Evolutionary conservation across 2,113 vertebrate genomes (phyloP).

Genomic region (Delphinapterus leucas): DNA sequence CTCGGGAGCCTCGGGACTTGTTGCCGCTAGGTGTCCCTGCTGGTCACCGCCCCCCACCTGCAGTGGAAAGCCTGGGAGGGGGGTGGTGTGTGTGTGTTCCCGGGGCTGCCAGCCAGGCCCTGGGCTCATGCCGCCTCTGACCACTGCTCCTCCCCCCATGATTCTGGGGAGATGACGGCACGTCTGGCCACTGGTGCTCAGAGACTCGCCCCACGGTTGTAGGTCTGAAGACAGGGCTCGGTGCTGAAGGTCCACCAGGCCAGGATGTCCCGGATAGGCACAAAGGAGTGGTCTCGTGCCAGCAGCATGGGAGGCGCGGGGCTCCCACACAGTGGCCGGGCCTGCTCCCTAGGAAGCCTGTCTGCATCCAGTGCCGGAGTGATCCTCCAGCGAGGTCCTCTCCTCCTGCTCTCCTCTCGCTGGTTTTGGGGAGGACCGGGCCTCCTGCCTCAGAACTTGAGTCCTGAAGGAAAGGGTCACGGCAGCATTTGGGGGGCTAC

Average conservation of each 20-base stretch:
- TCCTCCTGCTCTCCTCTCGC: neutral
- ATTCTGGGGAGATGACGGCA: too few species aligned
- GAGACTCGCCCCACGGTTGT: too few species aligned
- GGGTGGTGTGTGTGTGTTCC: too few species aligned
- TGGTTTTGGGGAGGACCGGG: neutral
- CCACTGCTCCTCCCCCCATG: too few species aligned
- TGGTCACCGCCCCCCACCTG: neutral
- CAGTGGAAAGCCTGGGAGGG: too few species aligned
- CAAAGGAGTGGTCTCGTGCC: neutral
- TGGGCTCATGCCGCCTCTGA: too few species aligned
- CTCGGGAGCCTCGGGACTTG: neutral
- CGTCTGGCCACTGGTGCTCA: too few species aligned
- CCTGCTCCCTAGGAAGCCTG: neutral
- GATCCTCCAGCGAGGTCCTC: too few species aligned
- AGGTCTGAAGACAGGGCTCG: too few species aligned
- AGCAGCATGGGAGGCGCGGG: neutral
- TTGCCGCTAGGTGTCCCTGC: constrained; percentile 6
- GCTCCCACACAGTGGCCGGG: neutral
- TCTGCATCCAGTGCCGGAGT: neutral
- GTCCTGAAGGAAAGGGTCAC: too few species aligned
- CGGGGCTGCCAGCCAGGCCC: too few species aligned
- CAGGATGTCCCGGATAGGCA: neutral
- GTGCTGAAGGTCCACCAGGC: neutral
- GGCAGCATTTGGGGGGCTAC: too few species aligned
- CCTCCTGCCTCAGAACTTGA: neutral